Evolutionary conservation across 2,888 invertebrate genomes (phyloP), one percentile per base, ranked within the genome.

Genomic region (Nomada goodeniana): DNA sequence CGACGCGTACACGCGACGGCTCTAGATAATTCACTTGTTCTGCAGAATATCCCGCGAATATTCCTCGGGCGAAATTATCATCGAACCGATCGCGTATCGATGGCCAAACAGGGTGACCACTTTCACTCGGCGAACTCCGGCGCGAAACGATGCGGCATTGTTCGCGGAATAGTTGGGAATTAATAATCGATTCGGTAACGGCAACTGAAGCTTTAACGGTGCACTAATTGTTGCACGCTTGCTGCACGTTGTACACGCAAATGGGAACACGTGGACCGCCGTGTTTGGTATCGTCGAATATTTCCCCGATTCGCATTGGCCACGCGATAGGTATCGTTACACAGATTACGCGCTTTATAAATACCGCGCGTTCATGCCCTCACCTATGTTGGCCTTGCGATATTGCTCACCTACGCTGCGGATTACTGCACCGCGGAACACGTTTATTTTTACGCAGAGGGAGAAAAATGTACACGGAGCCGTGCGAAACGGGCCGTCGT

Each of bases 121-220:
- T 77, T 78, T 72, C 77, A 57, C 71, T 63, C 52, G 52, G 20
- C 47, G 47, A 20, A n/a, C 18, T 47, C 42, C 15, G 57, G 10
- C 18, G 7, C 13, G 23, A 55, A 20, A 44, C 23, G 53, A 67
- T 7, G 36, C 0, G 36, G 36, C 7, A 67, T 77, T 77, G 72
- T 68, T 80, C 63, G 63, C 67, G 71, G 71, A 72, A 77, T 67
- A 23, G 71, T 10, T 23, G 57, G 36, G 42, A 71, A 71, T 82
- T 80, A 80, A 80, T 76, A 70, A 80, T 69, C 70, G 70, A 9
- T 18, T 74, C 50, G 53, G 60, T 74, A 81, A 67, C 69, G 82
- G 82, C 80, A 81, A 75, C 76, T n/a, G 73, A 76, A 80, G 82
- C 80, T 82, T 82, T 82, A 81, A 85, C 76, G 80, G 75, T 67